phyloP scores from a whole-genome alignment of 2,797 vertebrate genomes.

The Pelobates cultripes region DNA sequence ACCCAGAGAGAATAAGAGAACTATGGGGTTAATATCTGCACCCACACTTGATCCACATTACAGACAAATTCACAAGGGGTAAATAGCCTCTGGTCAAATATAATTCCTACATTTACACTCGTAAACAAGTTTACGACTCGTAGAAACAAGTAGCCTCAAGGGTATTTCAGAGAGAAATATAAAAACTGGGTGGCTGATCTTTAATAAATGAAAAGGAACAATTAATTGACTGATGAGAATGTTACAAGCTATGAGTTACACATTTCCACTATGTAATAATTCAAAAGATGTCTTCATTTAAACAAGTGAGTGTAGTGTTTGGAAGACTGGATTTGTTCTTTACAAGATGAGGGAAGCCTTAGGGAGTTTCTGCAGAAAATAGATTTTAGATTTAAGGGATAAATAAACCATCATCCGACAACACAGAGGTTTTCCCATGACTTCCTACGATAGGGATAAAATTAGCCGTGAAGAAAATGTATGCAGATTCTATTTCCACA shows the following conservation, averaged over 20 bases:
- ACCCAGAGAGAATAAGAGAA: no score
- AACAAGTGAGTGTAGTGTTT: conserved; percentile 28
- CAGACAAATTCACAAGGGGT: no score
- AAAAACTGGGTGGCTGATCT: no score
- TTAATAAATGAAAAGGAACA: neutral
- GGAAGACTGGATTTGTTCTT: conserved; percentile 1
- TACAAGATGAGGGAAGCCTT: conserved; percentile 14
- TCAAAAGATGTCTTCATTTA: conserved; percentile 7
- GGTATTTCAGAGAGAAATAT: no score
- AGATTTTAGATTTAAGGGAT: conserved; percentile 29
- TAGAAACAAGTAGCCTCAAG: no score
- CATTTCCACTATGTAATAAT: neutral
- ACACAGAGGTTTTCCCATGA: conserved; percentile 44
- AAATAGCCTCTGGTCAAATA: no score
- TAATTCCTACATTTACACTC: no score
- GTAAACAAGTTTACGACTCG: no score
- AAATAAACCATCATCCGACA: conserved; percentile 20
- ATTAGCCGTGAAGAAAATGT: conserved; percentile 27
- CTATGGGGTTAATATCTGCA: no score
- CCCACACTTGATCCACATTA: no score
- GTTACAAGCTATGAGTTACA: neutral
- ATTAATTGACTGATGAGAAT: conserved; percentile 14
- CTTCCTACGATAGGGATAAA: conserved; percentile 42
- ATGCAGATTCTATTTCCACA: conserved; percentile 6
- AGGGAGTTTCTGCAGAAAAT: conserved; percentile 40